Evolutionary conservation across 2,888 invertebrate genomes (phyloP).

Genomic region (Torymus texanus): DNA sequence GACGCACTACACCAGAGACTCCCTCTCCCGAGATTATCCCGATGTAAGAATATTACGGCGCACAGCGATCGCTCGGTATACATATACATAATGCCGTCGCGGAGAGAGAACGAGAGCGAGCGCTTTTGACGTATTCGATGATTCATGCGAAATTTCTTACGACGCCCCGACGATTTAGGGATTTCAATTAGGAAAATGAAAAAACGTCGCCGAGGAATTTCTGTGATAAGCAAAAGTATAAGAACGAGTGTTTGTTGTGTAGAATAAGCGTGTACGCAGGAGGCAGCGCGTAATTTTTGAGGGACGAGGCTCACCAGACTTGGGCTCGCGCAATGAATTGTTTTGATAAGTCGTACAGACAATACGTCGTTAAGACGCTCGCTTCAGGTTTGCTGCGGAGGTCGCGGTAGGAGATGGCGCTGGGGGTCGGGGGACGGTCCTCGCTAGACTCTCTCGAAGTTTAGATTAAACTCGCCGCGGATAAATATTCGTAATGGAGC

Average conservation of each 20-base stretch:
- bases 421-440: constrained; percentile 53
- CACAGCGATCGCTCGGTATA: constrained; percentile 28
- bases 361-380: constrained; percentile 74
- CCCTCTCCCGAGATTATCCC: constrained; percentile 65
- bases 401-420: constrained; percentile 29
- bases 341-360: constrained; percentile 74
- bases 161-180: constrained; percentile 17
- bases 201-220: background rate
- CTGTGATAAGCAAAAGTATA: too few relatives aligned
- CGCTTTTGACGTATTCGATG: constrained; percentile 44
- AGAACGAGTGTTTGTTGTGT: too few relatives aligned
- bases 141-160: constrained; percentile 55
- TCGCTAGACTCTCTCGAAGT: constrained; percentile 72
- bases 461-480: constrained; percentile 75
- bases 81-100: constrained; percentile 53
- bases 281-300: constrained; percentile 23
- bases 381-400: constrained; percentile 7
- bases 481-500: constrained; percentile 76
- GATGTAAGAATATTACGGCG: constrained; percentile 64
- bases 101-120: background rate
- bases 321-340: constrained; percentile 69
- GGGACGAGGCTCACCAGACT: constrained; percentile 49
- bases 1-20: constrained; percentile 2
- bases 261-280: too few relatives aligned
- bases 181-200: constrained; percentile 44